Conservation (phyloP, 2,888 invertebrate genomes). For the Bibio marci region DNA sequence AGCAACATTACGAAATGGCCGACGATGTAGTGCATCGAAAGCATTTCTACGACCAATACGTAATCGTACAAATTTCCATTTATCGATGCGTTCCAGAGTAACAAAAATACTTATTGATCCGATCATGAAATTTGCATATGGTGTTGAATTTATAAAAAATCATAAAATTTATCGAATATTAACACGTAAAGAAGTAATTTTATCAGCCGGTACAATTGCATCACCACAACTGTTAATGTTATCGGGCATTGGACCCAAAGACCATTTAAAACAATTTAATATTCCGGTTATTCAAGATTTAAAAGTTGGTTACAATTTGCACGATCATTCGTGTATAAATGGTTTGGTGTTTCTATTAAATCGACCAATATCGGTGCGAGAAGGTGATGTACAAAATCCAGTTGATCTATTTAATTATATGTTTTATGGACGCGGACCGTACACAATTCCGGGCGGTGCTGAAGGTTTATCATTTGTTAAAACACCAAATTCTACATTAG, state of each 20-base stretch:
- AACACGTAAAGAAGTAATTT: slow-evolving; percentile 57
- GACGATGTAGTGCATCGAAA: slow-evolving; percentile 62
- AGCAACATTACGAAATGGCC: slow-evolving; percentile 51
- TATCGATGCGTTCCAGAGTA: slow-evolving; percentile 50
- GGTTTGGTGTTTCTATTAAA: slow-evolving; percentile 57
- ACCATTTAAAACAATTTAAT: slow-evolving; percentile 38
- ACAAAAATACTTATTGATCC: slow-evolving; percentile 50
- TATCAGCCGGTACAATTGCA: slow-evolving; percentile 67
- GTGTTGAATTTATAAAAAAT: slow-evolving; percentile 52
- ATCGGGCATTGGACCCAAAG: slow-evolving; percentile 59
- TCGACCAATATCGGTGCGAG: slow-evolving; percentile 47
- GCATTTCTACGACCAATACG: slow-evolving; percentile 57
- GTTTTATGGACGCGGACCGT: slow-evolving; percentile 45
- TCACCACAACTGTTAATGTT: slow-evolving; percentile 75
- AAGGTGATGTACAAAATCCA: slow-evolving; percentile 31
- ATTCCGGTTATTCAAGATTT: slow-evolving; percentile 49
- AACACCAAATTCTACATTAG: slow-evolving; percentile 36
- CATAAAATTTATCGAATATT: slow-evolving; percentile 32
- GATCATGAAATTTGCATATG: slow-evolving; percentile 37
- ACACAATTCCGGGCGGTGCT: slow-evolving; percentile 62
- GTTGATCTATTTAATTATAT: slow-evolving; percentile 39
- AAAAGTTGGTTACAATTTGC: slow-evolving; percentile 64
- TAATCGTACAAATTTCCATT: slow-evolving; percentile 45
- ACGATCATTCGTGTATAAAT: slow-evolving; percentile 61
- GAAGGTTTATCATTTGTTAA: slow-evolving; percentile 58